Evolutionary conservation across 2,888 invertebrate genomes (phyloP).

Genomic region (Ferdinandea cuprea): DNA sequence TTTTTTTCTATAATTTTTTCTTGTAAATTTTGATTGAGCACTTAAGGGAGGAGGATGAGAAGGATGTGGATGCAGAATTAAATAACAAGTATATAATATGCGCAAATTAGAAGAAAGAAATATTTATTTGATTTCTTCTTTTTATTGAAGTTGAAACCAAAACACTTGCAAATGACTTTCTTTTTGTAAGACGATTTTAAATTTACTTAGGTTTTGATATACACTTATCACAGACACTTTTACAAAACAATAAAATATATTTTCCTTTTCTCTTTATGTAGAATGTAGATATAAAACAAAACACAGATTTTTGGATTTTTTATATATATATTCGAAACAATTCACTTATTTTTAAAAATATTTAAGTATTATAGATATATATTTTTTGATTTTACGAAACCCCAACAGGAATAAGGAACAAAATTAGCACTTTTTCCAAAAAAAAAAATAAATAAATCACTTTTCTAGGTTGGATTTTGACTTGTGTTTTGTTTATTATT

Average conservation of each 20-base stretch:
- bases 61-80: constrained; percentile 2
- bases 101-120: constrained; percentile 32
- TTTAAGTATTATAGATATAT: no score
- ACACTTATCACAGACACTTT: constrained; percentile 82
- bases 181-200: constrained; percentile 56
- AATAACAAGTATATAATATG: constrained; percentile 39
- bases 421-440: constrained; percentile 23
- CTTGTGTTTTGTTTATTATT: constrained; percentile 6
- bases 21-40: constrained; percentile 57
- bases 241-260: constrained; percentile 33
- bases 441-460: constrained; percentile 31
- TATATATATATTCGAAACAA: constrained; percentile 10
- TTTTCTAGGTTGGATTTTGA: constrained; percentile 13
- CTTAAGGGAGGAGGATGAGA: constrained; percentile 34
- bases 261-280: constrained; percentile 28
- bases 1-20: no score
- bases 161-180: constrained; percentile 16
- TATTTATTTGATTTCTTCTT: neutral
- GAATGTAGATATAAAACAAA: constrained; percentile 46
- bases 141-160: constrained; percentile 39
- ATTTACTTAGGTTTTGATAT: constrained; percentile 77
- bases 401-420: constrained; percentile 20
- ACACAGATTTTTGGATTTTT: constrained; percentile 38
- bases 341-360: constrained; percentile 25
- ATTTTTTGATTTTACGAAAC: constrained; percentile 6